These are phyloP conservation scores for Poicephalus gulielmi DNA, from an alignment of 2,113 vertebrate species.

Conservation along the genomic window DNA sequence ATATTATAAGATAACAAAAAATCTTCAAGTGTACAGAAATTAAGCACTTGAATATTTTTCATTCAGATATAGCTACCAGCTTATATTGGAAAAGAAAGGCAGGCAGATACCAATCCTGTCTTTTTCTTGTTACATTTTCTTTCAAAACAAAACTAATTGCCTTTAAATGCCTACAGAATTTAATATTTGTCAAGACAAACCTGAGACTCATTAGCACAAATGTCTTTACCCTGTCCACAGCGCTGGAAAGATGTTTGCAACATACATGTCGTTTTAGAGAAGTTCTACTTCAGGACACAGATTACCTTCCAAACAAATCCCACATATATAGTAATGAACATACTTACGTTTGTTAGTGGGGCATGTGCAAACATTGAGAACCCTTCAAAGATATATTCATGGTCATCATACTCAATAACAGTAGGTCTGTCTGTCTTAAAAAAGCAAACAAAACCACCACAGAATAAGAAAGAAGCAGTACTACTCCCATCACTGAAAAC, in stretches of 20 bases:
- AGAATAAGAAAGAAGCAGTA: background rate
- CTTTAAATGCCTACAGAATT: background rate
- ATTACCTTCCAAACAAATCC: background rate
- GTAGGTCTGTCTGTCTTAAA: slow-evolving; percentile 94
- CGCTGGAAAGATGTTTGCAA: background rate
- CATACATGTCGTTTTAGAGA: background rate
- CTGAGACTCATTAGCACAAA: slow-evolving; percentile 17
- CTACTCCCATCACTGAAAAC: background rate
- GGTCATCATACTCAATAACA: slow-evolving; percentile 97
- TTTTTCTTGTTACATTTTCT: background rate
- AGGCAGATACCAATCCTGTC: background rate
- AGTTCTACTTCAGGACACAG: background rate
- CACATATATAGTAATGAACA: background rate
- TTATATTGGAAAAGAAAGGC: background rate
- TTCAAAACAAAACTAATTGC: background rate
- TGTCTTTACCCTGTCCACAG: background rate
- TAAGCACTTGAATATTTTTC: background rate
- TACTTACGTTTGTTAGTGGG: slow-evolving; percentile 90
- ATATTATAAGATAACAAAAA: background rate
- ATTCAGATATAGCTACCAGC: background rate
- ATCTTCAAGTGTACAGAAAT: background rate
- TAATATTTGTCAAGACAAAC: slow-evolving; percentile 14
- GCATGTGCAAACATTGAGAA: slow-evolving; percentile 97
- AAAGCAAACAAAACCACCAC: slow-evolving; percentile 6
- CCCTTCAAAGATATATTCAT: slow-evolving; percentile 98